Conservation (phyloP, 2,888 invertebrate species). For the Callosobruchus maculatus region DNA sequence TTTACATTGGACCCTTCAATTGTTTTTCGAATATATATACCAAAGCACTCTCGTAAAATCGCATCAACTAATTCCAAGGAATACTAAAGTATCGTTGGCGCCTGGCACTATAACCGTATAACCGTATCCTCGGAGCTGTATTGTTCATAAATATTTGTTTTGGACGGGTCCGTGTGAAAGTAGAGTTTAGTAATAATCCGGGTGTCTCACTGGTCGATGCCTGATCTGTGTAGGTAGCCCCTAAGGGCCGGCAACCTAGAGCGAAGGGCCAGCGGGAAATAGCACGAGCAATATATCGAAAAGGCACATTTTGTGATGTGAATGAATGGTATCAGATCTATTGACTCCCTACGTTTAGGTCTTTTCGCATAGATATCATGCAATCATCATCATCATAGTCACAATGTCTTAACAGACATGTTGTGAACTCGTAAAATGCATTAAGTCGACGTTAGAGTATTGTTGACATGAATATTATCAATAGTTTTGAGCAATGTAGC, state of each 20-base stretch:
- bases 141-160: constrained; percentile 24
- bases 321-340: no score
- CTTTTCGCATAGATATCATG: no score
- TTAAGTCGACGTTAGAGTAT: no score
- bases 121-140: not conserved
- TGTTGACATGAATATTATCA: no score
- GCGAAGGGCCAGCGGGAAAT: not conserved
- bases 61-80: not conserved
- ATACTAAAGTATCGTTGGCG: not conserved
- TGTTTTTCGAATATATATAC: not conserved
- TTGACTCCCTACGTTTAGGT: no score
- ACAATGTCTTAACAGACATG: no score
- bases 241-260: constrained; percentile 24
- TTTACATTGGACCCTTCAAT: no score
- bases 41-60: not conserved
- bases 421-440: no score
- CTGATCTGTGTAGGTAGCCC: constrained; percentile 27
- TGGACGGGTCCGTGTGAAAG: constrained; percentile 26
- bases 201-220: constrained; percentile 31
- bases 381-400: no score
- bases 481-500: no score
- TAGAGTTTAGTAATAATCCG: constrained; percentile 39
- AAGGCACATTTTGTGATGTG: no score
- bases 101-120: not conserved
- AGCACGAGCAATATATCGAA: not conserved